These are phyloP conservation scores for Hippocampus abdominalis DNA, from an alignment of 2,113 vertebrate species.

Conservation along the genomic window DNA sequence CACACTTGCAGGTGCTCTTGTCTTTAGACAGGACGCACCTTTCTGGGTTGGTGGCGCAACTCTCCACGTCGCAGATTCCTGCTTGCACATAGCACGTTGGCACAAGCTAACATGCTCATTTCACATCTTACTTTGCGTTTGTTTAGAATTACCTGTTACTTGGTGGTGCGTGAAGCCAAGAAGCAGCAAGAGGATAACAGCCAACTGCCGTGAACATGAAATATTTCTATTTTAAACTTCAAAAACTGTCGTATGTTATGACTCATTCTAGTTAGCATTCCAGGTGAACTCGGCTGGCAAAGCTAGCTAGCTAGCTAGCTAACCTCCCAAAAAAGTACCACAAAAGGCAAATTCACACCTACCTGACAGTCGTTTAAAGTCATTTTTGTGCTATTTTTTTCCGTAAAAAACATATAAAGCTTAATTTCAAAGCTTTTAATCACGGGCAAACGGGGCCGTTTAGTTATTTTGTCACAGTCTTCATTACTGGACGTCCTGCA, in stretches of 20 bases:
- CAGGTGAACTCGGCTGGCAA: neutral
- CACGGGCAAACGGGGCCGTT: neutral
- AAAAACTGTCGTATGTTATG: neutral
- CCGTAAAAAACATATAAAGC: neutral
- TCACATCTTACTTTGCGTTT: neutral
- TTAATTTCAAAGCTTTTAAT: neutral
- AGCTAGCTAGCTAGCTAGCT: neutral
- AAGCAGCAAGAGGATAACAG: conserved; percentile 31
- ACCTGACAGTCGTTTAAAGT: conserved; percentile 32
- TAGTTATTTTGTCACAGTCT: neutral
- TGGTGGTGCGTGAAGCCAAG: conserved; percentile 12
- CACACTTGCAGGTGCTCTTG: conserved; percentile 61
- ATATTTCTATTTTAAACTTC: neutral
- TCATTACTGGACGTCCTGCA: conserved; percentile 30
- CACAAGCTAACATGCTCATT: neutral
- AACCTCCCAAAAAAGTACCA: neutral
- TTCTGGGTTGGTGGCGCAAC: conserved; percentile 38
- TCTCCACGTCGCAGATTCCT: conserved; percentile 61
- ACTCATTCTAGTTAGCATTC: neutral
- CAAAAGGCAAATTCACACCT: conserved; percentile 6
- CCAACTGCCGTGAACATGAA: conserved; percentile 33
- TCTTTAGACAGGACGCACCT: conserved; percentile 52
- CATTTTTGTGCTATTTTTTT: conserved; percentile 17
- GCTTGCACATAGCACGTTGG: neutral
- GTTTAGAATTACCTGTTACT: conserved; percentile 45